phyloP scores from a whole-genome alignment of 2,888 invertebrate genomes.

The Eubasilissa splendida region DNA sequence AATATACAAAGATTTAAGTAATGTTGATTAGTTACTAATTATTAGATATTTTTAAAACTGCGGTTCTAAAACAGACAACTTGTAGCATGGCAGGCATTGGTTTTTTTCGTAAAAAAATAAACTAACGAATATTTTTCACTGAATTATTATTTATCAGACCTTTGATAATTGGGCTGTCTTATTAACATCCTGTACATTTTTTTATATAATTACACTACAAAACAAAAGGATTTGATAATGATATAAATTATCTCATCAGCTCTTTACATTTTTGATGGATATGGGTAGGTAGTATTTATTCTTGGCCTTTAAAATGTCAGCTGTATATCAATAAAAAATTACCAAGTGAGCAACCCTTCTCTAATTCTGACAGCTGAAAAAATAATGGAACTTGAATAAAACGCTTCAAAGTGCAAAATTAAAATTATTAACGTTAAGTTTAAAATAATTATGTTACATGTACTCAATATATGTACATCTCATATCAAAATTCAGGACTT shows the following conservation, averaged over 20 bases:
- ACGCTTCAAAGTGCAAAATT: background rate
- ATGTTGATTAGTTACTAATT: no score
- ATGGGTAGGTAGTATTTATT: slow-evolving; percentile 31
- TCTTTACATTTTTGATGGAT: slow-evolving; percentile 12
- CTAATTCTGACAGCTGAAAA: slow-evolving; percentile 15
- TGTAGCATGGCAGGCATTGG: no score
- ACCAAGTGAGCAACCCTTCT: slow-evolving; percentile 20
- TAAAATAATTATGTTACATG: no score
- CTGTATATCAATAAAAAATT: slow-evolving; percentile 35
- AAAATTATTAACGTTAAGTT: background rate
- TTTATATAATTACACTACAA: slow-evolving; percentile 28
- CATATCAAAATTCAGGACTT: background rate
- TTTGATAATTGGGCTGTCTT: slow-evolving; percentile 15
- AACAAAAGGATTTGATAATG: slow-evolving; percentile 13
- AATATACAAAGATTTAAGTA: no score
- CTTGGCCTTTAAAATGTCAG: slow-evolving; percentile 13
- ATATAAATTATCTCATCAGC: slow-evolving; percentile 32
- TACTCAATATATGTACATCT: no score
- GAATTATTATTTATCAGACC: no score
- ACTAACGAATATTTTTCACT: no score
- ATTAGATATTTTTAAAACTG: no score
- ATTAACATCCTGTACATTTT: background rate
- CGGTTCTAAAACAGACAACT: no score
- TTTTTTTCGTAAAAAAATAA: no score
- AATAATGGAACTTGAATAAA: slow-evolving; percentile 8